phyloP scores from a whole-genome alignment of 2,797 vertebrate species.

The Odontamblyopus lacepedii region DNA sequence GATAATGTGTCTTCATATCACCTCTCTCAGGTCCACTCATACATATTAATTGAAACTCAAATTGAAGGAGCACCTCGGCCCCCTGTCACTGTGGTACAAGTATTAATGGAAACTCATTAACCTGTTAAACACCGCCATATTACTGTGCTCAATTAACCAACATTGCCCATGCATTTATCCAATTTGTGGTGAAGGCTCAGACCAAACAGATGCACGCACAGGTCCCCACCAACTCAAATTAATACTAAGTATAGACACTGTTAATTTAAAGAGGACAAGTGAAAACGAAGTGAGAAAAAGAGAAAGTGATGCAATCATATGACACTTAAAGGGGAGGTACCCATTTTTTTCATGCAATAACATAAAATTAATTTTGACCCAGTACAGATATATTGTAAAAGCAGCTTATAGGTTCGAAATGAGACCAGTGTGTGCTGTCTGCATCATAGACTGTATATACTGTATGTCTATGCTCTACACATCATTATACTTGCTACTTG shows the following conservation, averaged over 20 bases:
- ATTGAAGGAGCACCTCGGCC: conserved; percentile 50
- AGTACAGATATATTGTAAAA: too few relatives aligned
- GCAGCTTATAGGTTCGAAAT: too few relatives aligned
- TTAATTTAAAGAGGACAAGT: not conserved
- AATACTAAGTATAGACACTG: not conserved
- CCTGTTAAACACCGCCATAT: conserved; percentile 59
- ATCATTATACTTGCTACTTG: too few relatives aligned
- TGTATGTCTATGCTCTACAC: too few relatives aligned
- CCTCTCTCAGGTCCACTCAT: conserved; percentile 54
- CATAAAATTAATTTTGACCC: too few relatives aligned
- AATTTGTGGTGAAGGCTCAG: conserved; percentile 46
- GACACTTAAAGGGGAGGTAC: not conserved
- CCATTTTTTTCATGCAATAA: not conserved
- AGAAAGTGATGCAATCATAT: not conserved
- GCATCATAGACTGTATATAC: too few relatives aligned
- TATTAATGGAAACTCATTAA: conserved; percentile 71
- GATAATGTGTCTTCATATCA: conserved; percentile 62
- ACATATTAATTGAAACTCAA: conserved; percentile 71
- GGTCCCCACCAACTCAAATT: conserved; percentile 21
- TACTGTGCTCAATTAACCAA: conserved; percentile 56
- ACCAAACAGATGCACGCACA: conserved; percentile 24
- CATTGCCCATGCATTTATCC: conserved; percentile 54
- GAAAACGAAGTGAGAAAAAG: not conserved
- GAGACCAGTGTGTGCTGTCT: too few relatives aligned
- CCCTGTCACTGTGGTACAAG: conserved; percentile 49